These are phyloP conservation scores for Hyppa rectilinea DNA, from an alignment of 2,888 invertebrate species.

Conservation along the genomic window DNA sequence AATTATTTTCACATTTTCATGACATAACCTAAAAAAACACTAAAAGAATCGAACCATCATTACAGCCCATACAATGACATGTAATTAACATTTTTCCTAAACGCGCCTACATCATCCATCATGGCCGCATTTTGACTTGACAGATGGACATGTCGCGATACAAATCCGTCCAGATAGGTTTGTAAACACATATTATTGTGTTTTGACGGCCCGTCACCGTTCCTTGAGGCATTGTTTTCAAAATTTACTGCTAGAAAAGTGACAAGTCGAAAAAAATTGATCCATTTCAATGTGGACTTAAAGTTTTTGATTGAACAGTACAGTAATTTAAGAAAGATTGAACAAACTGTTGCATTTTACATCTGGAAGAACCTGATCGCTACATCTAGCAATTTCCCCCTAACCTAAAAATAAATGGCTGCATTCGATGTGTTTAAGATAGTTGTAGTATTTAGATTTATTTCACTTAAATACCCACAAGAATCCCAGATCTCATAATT, in stretches of 20 bases:
- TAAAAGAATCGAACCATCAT: conserved; percentile 51
- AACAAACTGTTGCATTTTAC: background rate
- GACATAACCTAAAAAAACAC: conserved; percentile 26
- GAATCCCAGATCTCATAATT: background rate
- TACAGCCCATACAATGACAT: conserved; percentile 58
- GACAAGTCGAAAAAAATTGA: conserved; percentile 17
- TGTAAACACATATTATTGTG: conserved; percentile 67
- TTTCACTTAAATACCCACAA: background rate
- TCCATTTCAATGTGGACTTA: background rate
- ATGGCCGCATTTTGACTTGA: conserved; percentile 59
- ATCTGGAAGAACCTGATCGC: background rate
- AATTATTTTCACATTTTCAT: conserved; percentile 18
- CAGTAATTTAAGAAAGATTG: background rate
- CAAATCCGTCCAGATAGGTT: conserved; percentile 66
- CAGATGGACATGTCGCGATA: conserved; percentile 66
- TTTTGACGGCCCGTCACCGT: conserved; percentile 67
- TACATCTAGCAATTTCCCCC: background rate
- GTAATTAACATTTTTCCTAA: conserved; percentile 73
- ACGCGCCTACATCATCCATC: conserved; percentile 67
- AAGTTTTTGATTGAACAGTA: background rate
- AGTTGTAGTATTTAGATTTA: too few species aligned
- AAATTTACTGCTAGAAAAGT: conserved; percentile 16
- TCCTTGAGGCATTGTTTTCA: conserved; percentile 60
- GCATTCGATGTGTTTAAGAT: background rate
- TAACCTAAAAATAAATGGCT: background rate